A percentile compares a stretch with the other conserved stretches of the same genome.
Evolutionary conservation across 2,888 invertebrate genomes (phyloP).

Genomic region (Euspilapteryx auroguttella): DNA sequence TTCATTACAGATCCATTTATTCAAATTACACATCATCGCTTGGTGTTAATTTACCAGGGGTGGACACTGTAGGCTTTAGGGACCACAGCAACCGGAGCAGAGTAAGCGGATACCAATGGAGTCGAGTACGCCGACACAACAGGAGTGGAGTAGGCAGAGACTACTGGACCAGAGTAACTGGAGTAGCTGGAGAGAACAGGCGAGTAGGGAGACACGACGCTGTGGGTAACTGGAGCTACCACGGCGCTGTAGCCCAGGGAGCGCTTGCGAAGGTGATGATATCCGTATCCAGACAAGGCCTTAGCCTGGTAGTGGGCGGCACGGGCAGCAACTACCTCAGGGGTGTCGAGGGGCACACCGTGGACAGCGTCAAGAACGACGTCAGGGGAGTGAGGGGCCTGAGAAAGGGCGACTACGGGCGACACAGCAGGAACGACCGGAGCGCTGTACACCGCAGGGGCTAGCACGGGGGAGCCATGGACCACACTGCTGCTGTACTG

Average conservation of each 20-base stretch:
- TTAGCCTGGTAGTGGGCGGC: slow-evolving; percentile 46
- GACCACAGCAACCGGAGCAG: slow-evolving; percentile 13
- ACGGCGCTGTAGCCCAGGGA: slow-evolving; percentile 17
- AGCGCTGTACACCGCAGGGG: slow-evolving; percentile 15
- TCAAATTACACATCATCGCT: no score
- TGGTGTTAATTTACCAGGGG: slow-evolving; percentile 32
- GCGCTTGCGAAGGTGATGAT: slow-evolving; percentile 38
- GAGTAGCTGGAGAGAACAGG: slow-evolving; percentile 16
- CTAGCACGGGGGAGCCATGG: slow-evolving; percentile 13
- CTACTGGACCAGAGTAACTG: slow-evolving; percentile 12
- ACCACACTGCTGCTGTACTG: slow-evolving; percentile 23
- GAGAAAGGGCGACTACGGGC: slow-evolving; percentile 15
- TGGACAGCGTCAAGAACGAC: slow-evolving; percentile 39
- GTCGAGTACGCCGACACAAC: slow-evolving; percentile 17
- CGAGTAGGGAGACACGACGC: slow-evolving; percentile 20
- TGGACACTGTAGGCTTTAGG: slow-evolving; percentile 31
- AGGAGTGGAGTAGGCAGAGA: slow-evolving; percentile 17
- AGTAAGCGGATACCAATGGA: slow-evolving; percentile 15
- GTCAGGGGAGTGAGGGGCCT: slow-evolving; percentile 40
- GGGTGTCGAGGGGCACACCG: slow-evolving; percentile 50
- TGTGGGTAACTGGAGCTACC: slow-evolving; percentile 14
- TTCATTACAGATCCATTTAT: no score
- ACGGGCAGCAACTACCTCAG: slow-evolving; percentile 49
- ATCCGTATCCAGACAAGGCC: slow-evolving; percentile 26
- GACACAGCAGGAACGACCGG: slow-evolving; percentile 9